These are phyloP conservation scores for Leucoma salicis DNA, from an alignment of 2,888 invertebrate genomes.

Conservation along the genomic window DNA sequence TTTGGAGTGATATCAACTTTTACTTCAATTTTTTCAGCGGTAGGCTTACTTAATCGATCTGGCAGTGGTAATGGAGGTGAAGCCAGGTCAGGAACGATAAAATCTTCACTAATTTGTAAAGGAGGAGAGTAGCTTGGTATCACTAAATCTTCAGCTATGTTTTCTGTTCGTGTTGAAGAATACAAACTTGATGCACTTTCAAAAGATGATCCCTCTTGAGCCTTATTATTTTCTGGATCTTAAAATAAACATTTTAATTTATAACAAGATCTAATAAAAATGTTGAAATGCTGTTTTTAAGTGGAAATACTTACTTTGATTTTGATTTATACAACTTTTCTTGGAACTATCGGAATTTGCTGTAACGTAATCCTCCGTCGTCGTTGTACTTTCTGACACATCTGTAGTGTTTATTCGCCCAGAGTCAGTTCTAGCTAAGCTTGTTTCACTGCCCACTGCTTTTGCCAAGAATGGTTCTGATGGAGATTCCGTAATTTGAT, in stretches of 20 bases:
- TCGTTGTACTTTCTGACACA: constrained; percentile 93
- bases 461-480: constrained; percentile 59
- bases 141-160: constrained; percentile 84
- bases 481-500: constrained; percentile 64
- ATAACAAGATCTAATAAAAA: not conserved
- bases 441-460: constrained; percentile 64
- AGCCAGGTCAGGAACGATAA: constrained; percentile 69
- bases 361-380: constrained; percentile 93
- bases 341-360: constrained; percentile 90
- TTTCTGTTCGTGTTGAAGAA: constrained; percentile 88
- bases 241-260: constrained; percentile 30
- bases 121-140: constrained; percentile 83
- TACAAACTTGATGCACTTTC: constrained; percentile 92
- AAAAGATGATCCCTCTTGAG: constrained; percentile 91
- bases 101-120: constrained; percentile 75
- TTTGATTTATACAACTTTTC: constrained; percentile 77
- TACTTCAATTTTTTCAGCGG: constrained; percentile 67
- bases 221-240: constrained; percentile 82
- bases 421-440: constrained; percentile 87
- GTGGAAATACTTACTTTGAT: constrained; percentile 57
- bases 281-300: not conserved
- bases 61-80: constrained; percentile 74
- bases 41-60: constrained; percentile 58
- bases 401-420: constrained; percentile 88
- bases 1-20: constrained; percentile 65